Percentiles rank a stretch among this genome's conserved stretches.
Evolutionary conservation across 2,113 vertebrate species (phyloP).

Genomic region (Catharus minimus): DNA sequence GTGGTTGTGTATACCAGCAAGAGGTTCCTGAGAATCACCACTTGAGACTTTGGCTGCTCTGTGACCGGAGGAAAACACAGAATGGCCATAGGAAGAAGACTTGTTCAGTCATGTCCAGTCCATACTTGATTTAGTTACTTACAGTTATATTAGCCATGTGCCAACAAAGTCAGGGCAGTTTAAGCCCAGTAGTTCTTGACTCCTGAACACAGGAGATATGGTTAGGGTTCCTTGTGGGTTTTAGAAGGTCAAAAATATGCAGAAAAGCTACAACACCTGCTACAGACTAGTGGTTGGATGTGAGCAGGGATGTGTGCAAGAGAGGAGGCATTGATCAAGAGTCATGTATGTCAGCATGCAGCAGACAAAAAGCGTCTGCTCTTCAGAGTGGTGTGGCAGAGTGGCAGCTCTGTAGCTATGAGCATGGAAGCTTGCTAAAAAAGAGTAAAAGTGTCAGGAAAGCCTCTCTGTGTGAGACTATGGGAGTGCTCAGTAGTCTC

Average conservation of each 20-base stretch:
- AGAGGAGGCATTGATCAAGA: background rate
- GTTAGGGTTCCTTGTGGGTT: background rate
- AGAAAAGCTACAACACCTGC: background rate
- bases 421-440: background rate
- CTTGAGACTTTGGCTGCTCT: background rate
- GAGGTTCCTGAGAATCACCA: background rate
- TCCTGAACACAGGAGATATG: background rate
- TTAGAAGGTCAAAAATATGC: background rate
- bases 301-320: background rate
- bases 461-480: background rate
- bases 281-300: background rate
- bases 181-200: background rate
- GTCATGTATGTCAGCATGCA: background rate
- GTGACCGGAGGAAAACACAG: background rate
- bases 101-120: background rate
- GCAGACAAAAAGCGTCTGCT: rapidly evolving
- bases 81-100: background rate
- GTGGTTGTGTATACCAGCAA: background rate
- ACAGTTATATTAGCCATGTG: background rate
- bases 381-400: rapidly evolving
- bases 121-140: background rate
- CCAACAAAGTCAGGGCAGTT: background rate
- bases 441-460: background rate
- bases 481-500: background rate
- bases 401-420: background rate